Evolutionary conservation across 2,888 invertebrate genomes (phyloP), one percentile per base, ranked within the genome.

Genomic region (Zonitis immaculata): DNA sequence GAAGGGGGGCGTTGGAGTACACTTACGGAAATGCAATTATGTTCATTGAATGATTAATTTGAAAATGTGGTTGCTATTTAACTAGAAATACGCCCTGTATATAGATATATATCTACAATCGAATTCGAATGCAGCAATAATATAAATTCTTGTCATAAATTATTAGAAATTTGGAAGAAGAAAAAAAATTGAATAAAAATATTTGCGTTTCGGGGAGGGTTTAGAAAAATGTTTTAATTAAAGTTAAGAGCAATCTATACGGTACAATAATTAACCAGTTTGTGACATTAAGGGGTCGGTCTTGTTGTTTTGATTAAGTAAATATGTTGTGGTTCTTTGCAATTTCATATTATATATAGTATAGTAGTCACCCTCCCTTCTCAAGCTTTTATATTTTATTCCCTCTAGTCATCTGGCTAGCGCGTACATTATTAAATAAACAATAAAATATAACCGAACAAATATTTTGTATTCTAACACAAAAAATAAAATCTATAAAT

Each of bases 11-110:
- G n/a, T n/a, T 59, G 63, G 63, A 68, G 62, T 66, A 67, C 68
- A 70, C 71, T 72, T 69, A 69, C 68, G 71, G 69, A 71, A 70
- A 70, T 66, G 69, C 69, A 71, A 71, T 72, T 70, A 72, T 70
- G 69, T 68, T 68, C 60, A 64, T 61, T 63, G 66, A 64, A 69
- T 71, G 71, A 71, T 70, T 71, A 70, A 71, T 71, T 66, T 69
- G 68, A n/a, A n/a, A 67, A 66, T 66, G 67, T 60, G 66, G 69
- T 66, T 62, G 60, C 60, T 61, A 57, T n/a, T 57, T 49, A 62
- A 63, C 64, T 60, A 60, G 60, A n/a, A n/a, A n/a, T n/a, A n/a
- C n/a, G n/a, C n/a, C n/a, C n/a, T n/a, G n/a, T n/a, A n/a, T n/a
- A n/a, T n/a, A n/a, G n/a, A n/a, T n/a, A n/a, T n/a, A n/a, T n/a